Percentiles rank a stretch among this genome's conserved stretches.
Conservation (phyloP, 2,113 vertebrate species). For the Ginglymostoma cirratum region DNA sequence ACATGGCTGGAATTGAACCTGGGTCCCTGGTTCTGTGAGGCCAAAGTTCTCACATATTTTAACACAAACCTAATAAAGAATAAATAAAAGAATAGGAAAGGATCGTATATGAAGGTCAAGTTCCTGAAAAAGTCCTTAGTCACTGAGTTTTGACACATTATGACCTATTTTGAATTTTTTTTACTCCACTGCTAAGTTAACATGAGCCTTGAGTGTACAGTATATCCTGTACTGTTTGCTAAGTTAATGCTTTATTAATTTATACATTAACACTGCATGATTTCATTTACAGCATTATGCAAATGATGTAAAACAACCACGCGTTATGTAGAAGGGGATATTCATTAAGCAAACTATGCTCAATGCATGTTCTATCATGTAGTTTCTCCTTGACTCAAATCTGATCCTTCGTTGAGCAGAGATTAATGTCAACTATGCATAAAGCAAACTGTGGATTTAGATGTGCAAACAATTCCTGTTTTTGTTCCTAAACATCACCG, state of each 20-base stretch:
- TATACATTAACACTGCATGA: not conserved
- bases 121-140: too few relatives aligned
- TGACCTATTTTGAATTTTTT: not conserved
- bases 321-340: not conserved
- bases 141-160: not conserved
- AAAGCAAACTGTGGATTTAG: not conserved
- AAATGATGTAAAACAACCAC: not conserved
- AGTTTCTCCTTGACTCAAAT: not conserved
- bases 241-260: not conserved
- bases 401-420: not conserved
- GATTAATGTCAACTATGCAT: not conserved
- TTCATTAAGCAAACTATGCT: not conserved
- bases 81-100: not conserved
- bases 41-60: not conserved
- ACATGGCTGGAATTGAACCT: too few relatives aligned
- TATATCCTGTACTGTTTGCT: not conserved
- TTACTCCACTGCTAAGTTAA: not conserved
- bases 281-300: not conserved
- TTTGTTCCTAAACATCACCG: not conserved
- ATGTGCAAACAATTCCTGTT: not conserved
- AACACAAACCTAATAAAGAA: not conserved
- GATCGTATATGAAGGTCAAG: not conserved
- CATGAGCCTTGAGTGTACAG: not conserved
- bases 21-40: too few relatives aligned
- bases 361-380: not conserved